Percentiles rank a stretch among this genome's conserved stretches.
These are phyloP conservation scores for Ptilorrhoa leucosticta DNA, from an alignment of 2,113 vertebrate species.

Conservation along the genomic window DNA sequence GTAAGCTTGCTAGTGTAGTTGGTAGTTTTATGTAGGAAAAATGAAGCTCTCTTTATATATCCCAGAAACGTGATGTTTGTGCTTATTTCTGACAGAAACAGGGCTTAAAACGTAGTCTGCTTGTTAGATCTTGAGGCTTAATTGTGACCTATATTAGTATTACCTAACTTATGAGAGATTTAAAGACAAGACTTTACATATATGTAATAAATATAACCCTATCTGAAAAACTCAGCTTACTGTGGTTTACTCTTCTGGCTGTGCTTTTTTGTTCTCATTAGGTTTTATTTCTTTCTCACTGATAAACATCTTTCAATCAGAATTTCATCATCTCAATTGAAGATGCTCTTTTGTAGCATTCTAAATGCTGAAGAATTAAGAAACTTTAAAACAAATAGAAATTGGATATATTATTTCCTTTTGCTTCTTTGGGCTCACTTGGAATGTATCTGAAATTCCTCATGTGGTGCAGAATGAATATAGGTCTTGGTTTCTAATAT, in stretches of 20 bases:
- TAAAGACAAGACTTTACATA: background rate
- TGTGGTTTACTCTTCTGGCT: background rate
- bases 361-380: background rate
- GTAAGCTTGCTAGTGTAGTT: background rate
- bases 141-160: background rate
- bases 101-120: background rate
- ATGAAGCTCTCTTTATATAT: background rate
- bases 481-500: background rate
- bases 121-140: background rate
- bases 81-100: background rate
- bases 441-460: background rate
- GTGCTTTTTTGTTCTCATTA: background rate
- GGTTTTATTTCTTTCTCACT: background rate
- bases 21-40: background rate
- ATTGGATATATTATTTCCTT: background rate
- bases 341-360: background rate
- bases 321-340: too few relatives aligned
- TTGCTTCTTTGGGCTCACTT: background rate
- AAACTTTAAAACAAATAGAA: background rate
- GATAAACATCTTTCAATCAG: background rate
- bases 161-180: background rate
- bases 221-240: background rate
- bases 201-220: background rate
- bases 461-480: background rate
- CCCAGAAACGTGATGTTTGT: background rate